phyloP scores from a whole-genome alignment of 2,113 vertebrate species.

The Brevimyrus niger region DNA sequence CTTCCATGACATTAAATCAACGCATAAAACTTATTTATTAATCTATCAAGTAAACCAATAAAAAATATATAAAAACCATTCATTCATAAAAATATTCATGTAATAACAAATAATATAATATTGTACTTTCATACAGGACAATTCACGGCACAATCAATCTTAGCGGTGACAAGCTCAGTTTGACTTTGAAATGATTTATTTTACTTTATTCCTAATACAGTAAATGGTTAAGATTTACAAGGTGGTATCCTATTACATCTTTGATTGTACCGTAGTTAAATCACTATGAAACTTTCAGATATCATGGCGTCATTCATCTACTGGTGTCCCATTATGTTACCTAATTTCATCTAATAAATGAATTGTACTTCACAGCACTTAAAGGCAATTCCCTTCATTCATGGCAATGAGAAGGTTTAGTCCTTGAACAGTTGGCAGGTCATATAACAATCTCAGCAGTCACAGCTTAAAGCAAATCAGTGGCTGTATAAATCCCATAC shows the following conservation, averaged over 20 bases:
- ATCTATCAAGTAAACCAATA: not conserved
- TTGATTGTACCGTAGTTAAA: conserved; percentile 7
- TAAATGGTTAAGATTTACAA: conserved; percentile 12
- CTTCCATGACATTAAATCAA: not conserved
- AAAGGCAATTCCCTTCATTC: conserved; percentile 13
- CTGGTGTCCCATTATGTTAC: not conserved
- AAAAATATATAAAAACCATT: not conserved
- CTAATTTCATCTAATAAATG: not conserved
- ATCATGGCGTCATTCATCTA: not conserved
- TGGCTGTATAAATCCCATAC: not conserved
- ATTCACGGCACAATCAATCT: not conserved
- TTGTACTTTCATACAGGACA: not conserved
- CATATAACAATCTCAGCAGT: conserved; percentile 7
- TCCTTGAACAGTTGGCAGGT: conserved; percentile 21
- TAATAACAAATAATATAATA: not conserved
- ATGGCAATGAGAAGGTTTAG: not conserved
- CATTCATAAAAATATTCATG: not conserved
- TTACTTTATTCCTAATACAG: not conserved
- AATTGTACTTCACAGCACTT: conserved; percentile 9
- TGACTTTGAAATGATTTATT: not conserved
- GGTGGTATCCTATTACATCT: not conserved
- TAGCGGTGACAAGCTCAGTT: not conserved
- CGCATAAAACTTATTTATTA: not conserved
- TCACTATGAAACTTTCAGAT: not conserved
- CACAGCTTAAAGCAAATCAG: conserved; percentile 1